phyloP scores from a whole-genome alignment of 1,140 invertebrate genomes.

The Scaptomyza montana region DNA sequence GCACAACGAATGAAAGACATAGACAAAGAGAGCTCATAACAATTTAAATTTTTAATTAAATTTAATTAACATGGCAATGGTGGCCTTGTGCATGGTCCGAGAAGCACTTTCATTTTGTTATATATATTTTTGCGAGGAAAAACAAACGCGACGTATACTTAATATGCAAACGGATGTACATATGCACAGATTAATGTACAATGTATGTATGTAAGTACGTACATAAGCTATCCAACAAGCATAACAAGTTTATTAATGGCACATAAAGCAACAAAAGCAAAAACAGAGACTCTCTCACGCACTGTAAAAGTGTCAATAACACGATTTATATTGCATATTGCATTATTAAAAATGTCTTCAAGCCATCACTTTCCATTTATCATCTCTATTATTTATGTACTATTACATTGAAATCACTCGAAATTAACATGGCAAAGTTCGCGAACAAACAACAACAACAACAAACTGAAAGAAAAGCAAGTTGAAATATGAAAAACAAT shows the following conservation, averaged over 20 bases:
- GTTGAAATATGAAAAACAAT: constrained; percentile 29
- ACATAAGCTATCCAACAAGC: constrained; percentile 30
- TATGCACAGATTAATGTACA: neutral
- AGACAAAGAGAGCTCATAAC: neutral
- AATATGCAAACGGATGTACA: constrained; percentile 50
- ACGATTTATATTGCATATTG: constrained; percentile 36
- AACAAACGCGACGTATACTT: constrained; percentile 45
- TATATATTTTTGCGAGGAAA: constrained; percentile 34
- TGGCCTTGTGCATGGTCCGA: constrained; percentile 57
- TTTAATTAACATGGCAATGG: constrained; percentile 28
- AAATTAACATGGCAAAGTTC: constrained; percentile 48
- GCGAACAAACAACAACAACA: constrained; percentile 8
- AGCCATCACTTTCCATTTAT: constrained; percentile 47
- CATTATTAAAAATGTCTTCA: constrained; percentile 14
- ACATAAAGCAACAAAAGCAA: constrained; percentile 12
- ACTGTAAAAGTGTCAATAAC: constrained; percentile 40
- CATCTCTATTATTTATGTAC: neutral
- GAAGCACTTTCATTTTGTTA: constrained; percentile 56
- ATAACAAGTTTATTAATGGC: constrained; percentile 48
- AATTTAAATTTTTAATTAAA: constrained; percentile 29
- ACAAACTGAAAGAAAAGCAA: constrained; percentile 6
- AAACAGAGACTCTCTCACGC: constrained; percentile 18
- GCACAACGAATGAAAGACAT: too few species aligned
- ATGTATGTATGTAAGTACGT: neutral
- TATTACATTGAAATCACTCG: constrained; percentile 35